phyloP scores from a whole-genome alignment of 1,140 invertebrate species.

The Pseudomyrmex flavicornis region DNA sequence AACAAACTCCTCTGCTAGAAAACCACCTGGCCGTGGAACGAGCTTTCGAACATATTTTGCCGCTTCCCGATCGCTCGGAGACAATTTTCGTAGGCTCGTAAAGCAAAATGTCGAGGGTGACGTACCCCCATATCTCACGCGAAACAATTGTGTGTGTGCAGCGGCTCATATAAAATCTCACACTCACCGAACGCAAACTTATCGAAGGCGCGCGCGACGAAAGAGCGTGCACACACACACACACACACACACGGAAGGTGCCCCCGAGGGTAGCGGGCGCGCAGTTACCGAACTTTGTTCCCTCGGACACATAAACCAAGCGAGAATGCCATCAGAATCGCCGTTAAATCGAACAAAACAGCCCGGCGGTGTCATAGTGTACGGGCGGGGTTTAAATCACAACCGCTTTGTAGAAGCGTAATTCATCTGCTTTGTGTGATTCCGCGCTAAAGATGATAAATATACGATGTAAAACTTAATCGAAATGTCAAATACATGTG shows the following conservation, averaged over 20 bases:
- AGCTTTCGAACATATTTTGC: background rate
- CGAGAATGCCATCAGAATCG: constrained; percentile 42
- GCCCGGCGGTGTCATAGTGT: constrained; percentile 21
- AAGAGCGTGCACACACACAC: background rate
- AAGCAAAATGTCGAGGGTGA: constrained; percentile 34
- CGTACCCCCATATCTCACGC: background rate
- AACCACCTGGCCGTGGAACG: background rate
- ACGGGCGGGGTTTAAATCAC: background rate
- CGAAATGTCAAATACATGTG: background rate
- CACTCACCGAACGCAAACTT: constrained; percentile 40
- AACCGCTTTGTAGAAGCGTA: background rate
- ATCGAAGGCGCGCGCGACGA: constrained; percentile 46
- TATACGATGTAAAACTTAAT: background rate
- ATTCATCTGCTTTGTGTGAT: background rate
- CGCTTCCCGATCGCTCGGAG: too few relatives aligned
- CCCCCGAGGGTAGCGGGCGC: background rate
- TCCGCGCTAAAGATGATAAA: constrained; percentile 6
- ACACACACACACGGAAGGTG: background rate
- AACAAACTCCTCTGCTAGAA: background rate
- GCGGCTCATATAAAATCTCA: constrained; percentile 43
- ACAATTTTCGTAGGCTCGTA: constrained; percentile 28
- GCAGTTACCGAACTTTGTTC: constrained; percentile 8
- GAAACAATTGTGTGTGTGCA: background rate
- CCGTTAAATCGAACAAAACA: constrained; percentile 61
- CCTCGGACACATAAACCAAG: constrained; percentile 12